Conservation (phyloP, 2,797 vertebrate genomes). For the Onychomys torridus region DNA sequence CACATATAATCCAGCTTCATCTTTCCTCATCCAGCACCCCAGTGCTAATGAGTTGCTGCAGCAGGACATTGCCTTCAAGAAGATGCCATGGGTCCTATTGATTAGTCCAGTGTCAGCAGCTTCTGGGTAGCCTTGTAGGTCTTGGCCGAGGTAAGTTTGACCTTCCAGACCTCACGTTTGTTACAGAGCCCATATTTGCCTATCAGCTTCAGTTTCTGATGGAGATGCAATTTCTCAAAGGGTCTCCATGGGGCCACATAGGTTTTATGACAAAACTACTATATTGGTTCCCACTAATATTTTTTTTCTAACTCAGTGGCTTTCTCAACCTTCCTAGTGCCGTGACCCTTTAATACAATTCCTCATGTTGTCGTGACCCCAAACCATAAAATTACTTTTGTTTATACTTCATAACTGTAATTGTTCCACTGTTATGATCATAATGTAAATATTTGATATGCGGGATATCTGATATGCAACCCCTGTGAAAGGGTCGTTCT, state of each 20-base stretch:
- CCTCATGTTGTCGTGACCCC: background rate
- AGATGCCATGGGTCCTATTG: constrained; percentile 94
- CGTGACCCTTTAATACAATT: background rate
- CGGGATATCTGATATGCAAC: background rate
- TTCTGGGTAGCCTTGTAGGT: constrained; percentile 96
- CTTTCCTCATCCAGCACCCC: constrained; percentile 96
- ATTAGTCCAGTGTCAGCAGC: constrained; percentile 95
- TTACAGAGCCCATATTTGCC: constrained; percentile 95
- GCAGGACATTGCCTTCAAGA: constrained; percentile 95
- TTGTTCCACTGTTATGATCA: background rate
- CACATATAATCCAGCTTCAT: constrained; percentile 98
- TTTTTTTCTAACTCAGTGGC: background rate
- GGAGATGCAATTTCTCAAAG: constrained; percentile 96
- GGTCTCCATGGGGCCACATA: constrained; percentile 95
- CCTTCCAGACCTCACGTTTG: constrained; percentile 96
- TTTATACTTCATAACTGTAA: background rate
- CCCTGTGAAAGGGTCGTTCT: background rate
- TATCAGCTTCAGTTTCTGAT: constrained; percentile 96
- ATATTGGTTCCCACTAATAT: constrained; percentile 84
- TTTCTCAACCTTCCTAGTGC: background rate
- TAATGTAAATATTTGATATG: background rate
- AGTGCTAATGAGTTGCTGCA: constrained; percentile 94
- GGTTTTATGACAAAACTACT: constrained; percentile 95
- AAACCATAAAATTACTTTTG: background rate
- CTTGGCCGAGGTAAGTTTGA: constrained; percentile 96